Evolutionary conservation across 2,888 invertebrate genomes (phyloP).

Genomic region (Rosalia funebris): DNA sequence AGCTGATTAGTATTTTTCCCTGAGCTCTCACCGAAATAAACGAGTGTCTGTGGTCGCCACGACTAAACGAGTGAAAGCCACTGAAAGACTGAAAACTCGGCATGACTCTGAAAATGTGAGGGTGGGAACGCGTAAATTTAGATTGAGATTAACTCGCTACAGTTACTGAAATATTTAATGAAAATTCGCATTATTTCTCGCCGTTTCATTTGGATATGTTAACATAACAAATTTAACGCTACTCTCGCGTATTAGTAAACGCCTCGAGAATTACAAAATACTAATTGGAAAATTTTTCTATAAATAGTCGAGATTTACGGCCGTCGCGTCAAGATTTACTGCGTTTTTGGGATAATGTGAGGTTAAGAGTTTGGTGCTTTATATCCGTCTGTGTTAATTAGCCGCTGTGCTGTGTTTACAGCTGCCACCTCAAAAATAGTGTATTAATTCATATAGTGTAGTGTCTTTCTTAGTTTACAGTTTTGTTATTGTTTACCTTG

Average conservation of each 20-base stretch:
- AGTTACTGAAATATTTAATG: conserved; percentile 60
- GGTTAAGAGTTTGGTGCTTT: neutral
- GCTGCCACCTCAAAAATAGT: neutral
- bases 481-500: neutral
- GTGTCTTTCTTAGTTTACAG: neutral
- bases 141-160: conserved; percentile 61
- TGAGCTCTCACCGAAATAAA: conserved; percentile 35
- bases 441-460: neutral
- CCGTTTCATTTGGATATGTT: conserved; percentile 53
- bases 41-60: conserved; percentile 10
- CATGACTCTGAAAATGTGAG: conserved; percentile 56
- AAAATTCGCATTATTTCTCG: conserved; percentile 59
- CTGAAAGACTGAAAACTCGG: conserved; percentile 38
- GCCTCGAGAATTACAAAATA: conserved; percentile 32
- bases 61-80: conserved; percentile 14
- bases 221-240: conserved; percentile 44
- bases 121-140: conserved; percentile 63
- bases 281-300: neutral
- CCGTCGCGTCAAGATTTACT: neutral
- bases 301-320: neutral
- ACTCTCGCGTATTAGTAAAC: conserved; percentile 33
- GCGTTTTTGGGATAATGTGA: conserved; percentile 4
- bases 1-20: conserved; percentile 44
- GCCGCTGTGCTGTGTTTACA: neutral
- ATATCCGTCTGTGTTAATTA: neutral